Conservation (phyloP, 2,888 invertebrate species). For the Ennomos erosarius region DNA sequence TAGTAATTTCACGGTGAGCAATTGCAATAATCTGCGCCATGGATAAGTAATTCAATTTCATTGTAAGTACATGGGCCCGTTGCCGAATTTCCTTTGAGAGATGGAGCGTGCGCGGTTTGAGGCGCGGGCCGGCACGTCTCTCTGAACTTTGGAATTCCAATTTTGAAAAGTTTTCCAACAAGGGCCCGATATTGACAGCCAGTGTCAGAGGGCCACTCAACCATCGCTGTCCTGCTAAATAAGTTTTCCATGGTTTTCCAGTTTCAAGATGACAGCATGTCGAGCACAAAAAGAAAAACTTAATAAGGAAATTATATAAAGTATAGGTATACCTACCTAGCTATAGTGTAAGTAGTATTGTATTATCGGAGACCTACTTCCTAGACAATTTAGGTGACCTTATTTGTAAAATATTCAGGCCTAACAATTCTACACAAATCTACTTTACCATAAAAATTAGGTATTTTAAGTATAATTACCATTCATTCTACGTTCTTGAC, state of each 20-base stretch:
- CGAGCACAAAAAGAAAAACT: slow-evolving; percentile 20
- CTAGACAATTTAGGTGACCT: too few species aligned
- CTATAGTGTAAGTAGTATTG: too few species aligned
- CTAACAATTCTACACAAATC: too few species aligned
- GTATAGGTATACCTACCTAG: not conserved
- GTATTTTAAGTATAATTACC: too few species aligned
- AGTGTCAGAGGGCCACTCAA: slow-evolving; percentile 75
- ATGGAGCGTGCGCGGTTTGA: slow-evolving; percentile 70
- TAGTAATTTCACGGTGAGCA: slow-evolving; percentile 75
- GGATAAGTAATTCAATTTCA: slow-evolving; percentile 80
- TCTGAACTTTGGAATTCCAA: slow-evolving; percentile 83
- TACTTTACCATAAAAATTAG: too few species aligned
- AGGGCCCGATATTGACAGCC: slow-evolving; percentile 79
- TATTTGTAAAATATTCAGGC: too few species aligned
- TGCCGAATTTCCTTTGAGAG: slow-evolving; percentile 83
- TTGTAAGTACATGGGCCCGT: slow-evolving; percentile 77
- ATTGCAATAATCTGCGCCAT: slow-evolving; percentile 77
- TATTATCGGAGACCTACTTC: too few species aligned
- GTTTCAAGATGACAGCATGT: slow-evolving; percentile 36
- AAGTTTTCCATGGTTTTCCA: slow-evolving; percentile 56
- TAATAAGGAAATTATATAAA: slow-evolving; percentile 6
- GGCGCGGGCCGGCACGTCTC: slow-evolving; percentile 78
- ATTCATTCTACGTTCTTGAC: too few species aligned
- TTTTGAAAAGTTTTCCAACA: slow-evolving; percentile 83
- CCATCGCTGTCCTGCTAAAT: slow-evolving; percentile 54